Percentiles rank a stretch among this genome's conserved stretches.
Evolutionary conservation across 2,888 invertebrate species (phyloP).

Genomic region (Trachelus tabidus): DNA sequence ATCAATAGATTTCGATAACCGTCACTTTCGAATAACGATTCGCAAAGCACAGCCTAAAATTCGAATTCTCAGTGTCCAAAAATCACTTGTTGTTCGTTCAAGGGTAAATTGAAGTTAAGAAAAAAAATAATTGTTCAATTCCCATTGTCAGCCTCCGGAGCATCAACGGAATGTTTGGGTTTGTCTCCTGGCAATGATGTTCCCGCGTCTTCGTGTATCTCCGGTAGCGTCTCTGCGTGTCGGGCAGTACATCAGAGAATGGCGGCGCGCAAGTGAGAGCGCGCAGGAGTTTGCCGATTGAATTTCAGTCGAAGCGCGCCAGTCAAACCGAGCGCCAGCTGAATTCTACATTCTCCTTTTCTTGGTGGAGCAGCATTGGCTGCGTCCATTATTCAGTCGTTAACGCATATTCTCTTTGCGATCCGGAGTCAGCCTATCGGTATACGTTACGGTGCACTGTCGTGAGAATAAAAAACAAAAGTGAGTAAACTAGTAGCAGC

Average conservation of each 20-base stretch:
- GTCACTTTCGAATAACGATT: background rate
- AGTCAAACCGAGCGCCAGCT: slow-evolving; percentile 48
- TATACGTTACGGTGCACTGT: background rate
- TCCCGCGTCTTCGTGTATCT: background rate
- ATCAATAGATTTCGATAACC: background rate
- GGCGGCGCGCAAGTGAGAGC: slow-evolving; percentile 4
- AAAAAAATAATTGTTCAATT: background rate
- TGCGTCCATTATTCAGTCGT: background rate
- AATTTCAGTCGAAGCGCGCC: slow-evolving; percentile 60
- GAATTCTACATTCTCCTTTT: background rate
- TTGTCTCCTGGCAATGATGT: background rate
- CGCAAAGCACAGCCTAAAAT: background rate
- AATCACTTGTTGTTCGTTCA: background rate
- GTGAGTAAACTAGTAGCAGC: background rate
- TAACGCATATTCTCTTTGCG: background rate
- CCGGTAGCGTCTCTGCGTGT: background rate
- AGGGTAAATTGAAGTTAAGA: background rate
- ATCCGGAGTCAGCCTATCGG: background rate
- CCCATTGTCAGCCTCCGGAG: background rate
- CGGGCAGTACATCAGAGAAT: background rate
- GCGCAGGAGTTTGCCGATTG: slow-evolving; percentile 43
- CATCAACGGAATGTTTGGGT: background rate
- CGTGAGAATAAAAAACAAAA: background rate
- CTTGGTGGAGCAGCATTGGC: background rate
- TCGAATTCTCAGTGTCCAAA: background rate